Conservation (phyloP, 2,113 vertebrate genomes). For the Platycercus adscitus region DNA sequence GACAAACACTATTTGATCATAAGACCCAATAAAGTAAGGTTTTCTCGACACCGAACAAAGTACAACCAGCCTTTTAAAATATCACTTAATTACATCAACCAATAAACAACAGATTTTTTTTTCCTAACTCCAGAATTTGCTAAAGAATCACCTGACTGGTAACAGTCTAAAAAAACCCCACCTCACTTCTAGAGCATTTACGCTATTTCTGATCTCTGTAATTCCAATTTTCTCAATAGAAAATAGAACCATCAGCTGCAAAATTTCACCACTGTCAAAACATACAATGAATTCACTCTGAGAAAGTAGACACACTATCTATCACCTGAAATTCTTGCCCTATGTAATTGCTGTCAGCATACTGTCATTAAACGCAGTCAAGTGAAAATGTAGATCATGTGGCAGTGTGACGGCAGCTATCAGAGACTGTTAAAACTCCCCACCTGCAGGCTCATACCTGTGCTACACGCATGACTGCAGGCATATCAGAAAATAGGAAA, state of each 20-base stretch:
- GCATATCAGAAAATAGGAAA: neutral
- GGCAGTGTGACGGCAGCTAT: neutral
- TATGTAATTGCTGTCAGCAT: neutral
- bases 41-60: neutral
- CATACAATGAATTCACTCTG: neutral
- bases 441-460: neutral
- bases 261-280: neutral
- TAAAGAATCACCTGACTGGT: neutral
- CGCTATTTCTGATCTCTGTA: neutral
- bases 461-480: rapidly evolving
- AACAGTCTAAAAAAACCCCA: neutral
- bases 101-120: neutral
- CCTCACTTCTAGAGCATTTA: neutral
- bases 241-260: neutral
- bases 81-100: neutral
- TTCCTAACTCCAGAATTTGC: neutral
- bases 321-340: neutral
- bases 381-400: neutral
- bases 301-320: neutral
- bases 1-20: neutral
- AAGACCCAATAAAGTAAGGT: neutral
- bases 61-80: neutral
- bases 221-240: neutral
- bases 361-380: neutral
- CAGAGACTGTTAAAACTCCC: neutral